phyloP scores from a whole-genome alignment of 2,888 invertebrate species.

The Pheosia tremula region DNA sequence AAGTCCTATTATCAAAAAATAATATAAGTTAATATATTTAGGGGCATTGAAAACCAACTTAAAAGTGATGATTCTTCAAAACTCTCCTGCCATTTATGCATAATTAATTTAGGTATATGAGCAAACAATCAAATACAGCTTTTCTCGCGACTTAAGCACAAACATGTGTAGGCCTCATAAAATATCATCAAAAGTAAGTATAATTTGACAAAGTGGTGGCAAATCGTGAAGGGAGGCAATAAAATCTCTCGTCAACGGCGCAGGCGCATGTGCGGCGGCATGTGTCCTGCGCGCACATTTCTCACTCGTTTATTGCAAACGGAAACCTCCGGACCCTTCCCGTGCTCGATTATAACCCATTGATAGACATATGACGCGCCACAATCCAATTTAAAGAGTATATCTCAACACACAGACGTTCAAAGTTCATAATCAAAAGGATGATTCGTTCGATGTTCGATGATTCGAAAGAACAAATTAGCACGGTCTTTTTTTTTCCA shows the following conservation, averaged over 20 bases:
- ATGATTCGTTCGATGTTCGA: no score
- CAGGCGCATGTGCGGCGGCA: conserved; percentile 53
- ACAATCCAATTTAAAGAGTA: conserved; percentile 7
- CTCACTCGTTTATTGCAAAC: conserved; percentile 74
- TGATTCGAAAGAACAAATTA: no score
- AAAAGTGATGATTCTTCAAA: no score
- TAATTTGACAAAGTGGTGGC: conserved; percentile 44
- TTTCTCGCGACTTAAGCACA: conserved; percentile 4
- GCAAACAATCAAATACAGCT: neutral
- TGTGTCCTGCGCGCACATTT: conserved; percentile 51
- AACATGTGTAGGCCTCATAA: conserved; percentile 19
- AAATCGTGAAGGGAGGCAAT: conserved; percentile 55
- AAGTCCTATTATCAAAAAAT: no score
- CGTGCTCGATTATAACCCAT: conserved; percentile 55
- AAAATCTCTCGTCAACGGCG: conserved; percentile 65
- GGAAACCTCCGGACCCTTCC: conserved; percentile 67
- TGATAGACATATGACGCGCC: conserved; percentile 72
- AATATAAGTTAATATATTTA: no score
- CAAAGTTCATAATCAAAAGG: no score
- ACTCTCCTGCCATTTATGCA: neutral
- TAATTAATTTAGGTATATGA: neutral
- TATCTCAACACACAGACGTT: no score
- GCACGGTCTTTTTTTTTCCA: no score
- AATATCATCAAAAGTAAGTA: conserved; percentile 37
- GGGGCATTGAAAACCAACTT: no score